A percentile compares a stretch with the other conserved stretches of the same genome.
Evolutionary conservation across 2,113 vertebrate genomes (phyloP).

Genomic region (Promerops cafer): DNA sequence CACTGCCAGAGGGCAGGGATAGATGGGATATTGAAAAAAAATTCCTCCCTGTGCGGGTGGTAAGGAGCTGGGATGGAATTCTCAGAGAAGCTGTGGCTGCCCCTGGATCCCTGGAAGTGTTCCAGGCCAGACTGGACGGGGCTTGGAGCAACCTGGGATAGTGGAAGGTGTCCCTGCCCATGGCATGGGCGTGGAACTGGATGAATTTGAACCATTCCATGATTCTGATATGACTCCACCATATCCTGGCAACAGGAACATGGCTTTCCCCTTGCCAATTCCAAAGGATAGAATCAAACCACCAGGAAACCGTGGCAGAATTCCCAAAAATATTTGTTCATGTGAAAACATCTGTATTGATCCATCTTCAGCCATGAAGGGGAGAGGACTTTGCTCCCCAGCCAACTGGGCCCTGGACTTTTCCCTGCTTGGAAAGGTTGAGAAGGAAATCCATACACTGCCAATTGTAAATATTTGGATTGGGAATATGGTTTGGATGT

Average conservation of each 20-base stretch:
- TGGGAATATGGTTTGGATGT: background rate
- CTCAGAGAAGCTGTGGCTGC: background rate
- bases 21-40: background rate
- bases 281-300: background rate
- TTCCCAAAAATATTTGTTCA: background rate
- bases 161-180: background rate
- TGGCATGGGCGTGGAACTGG: background rate
- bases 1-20: background rate
- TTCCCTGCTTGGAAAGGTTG: background rate
- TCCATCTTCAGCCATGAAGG: background rate
- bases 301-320: fast-evolving
- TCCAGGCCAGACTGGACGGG: fast-evolving
- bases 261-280: background rate
- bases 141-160: background rate
- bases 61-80: fast-evolving
- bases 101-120: background rate
- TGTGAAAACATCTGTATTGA: fast-evolving
- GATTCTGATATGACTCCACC: background rate
- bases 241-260: background rate
- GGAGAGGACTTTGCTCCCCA: background rate
- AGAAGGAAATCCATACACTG: background rate
- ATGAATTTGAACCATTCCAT: background rate
- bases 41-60: fast-evolving
- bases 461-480: background rate
- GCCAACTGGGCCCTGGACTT: background rate